Percentiles rank a stretch among this genome's conserved stretches.
phyloP scores from a whole-genome alignment of 1,140 invertebrate genomes.

The Sycobia sp. region DNA sequence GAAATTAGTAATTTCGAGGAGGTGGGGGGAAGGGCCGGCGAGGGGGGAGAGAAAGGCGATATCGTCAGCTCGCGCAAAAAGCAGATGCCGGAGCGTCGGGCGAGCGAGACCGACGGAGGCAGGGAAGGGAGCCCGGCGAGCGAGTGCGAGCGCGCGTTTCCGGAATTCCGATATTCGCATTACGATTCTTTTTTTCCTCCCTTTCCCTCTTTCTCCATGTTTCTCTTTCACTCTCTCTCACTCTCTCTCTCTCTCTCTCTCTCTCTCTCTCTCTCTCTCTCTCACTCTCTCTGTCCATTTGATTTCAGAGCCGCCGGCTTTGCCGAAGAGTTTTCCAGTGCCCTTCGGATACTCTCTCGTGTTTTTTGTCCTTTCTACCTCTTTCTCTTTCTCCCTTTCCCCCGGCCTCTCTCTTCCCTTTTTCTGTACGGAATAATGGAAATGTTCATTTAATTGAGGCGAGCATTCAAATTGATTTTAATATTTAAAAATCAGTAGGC shows the following conservation, averaged over 20 bases:
- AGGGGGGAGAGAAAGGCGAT: conserved; percentile 20
- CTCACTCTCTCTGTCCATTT: too few species aligned
- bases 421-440: conserved; percentile 6
- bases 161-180: conserved; percentile 29
- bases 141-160: conserved; percentile 9
- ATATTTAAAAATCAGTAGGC: conserved; percentile 17
- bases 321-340: too few species aligned
- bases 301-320: too few species aligned
- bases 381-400: not conserved
- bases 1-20: conserved; percentile 50
- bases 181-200: conserved; percentile 22
- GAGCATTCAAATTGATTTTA: conserved; percentile 22
- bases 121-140: too few species aligned
- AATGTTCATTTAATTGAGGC: conserved; percentile 23
- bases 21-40: too few species aligned
- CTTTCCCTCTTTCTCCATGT: not conserved
- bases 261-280: not conserved
- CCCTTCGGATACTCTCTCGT: too few species aligned
- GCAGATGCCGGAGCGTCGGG: conserved; percentile 1
- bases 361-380: too few species aligned
- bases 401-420: not conserved
- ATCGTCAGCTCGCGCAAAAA: conserved; percentile 30
- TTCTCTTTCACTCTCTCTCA: not conserved
- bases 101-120: not conserved
- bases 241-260: not conserved